These are phyloP conservation scores for Gadopsis bispinosus DNA, from an alignment of 2,797 vertebrate genomes.

Conservation along the genomic window DNA sequence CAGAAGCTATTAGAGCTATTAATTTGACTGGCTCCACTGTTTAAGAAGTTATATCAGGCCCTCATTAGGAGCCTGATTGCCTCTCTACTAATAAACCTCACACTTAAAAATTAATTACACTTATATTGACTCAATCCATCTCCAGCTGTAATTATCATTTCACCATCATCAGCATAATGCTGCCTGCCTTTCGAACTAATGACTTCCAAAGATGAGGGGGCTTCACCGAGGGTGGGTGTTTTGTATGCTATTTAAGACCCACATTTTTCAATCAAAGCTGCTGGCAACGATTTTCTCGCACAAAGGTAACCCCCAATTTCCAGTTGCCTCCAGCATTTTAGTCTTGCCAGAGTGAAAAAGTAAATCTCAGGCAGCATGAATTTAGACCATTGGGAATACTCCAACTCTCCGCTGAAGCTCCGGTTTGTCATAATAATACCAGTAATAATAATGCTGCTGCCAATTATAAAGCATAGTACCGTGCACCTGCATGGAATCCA, in stretches of 20 bases:
- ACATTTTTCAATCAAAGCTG: not conserved
- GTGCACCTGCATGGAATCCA: not conserved
- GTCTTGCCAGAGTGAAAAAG: not conserved
- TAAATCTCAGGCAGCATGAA: not conserved
- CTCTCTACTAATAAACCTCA: slow-evolving; percentile 82
- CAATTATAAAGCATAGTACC: not conserved
- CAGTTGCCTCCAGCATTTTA: not conserved
- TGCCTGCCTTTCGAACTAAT: slow-evolving; percentile 61
- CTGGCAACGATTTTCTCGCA: not conserved
- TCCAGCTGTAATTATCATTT: slow-evolving; percentile 79
- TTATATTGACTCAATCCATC: slow-evolving; percentile 82
- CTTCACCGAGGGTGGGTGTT: slow-evolving; percentile 5
- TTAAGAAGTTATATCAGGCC: slow-evolving; percentile 73
- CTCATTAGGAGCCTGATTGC: slow-evolving; percentile 83
- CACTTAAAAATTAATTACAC: slow-evolving; percentile 83
- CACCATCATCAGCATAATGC: slow-evolving; percentile 72
- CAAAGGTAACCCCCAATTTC: not conserved
- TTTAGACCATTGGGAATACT: not conserved
- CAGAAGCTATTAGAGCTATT: slow-evolving; percentile 74
- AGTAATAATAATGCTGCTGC: not conserved
- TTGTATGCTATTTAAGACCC: not conserved
- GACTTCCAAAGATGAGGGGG: slow-evolving; percentile 54
- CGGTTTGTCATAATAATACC: not conserved
- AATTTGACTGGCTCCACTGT: slow-evolving; percentile 70
- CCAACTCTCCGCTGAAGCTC: not conserved